Conservation (phyloP, 2,888 invertebrate species). For the Phytoseiulus persimilis region DNA sequence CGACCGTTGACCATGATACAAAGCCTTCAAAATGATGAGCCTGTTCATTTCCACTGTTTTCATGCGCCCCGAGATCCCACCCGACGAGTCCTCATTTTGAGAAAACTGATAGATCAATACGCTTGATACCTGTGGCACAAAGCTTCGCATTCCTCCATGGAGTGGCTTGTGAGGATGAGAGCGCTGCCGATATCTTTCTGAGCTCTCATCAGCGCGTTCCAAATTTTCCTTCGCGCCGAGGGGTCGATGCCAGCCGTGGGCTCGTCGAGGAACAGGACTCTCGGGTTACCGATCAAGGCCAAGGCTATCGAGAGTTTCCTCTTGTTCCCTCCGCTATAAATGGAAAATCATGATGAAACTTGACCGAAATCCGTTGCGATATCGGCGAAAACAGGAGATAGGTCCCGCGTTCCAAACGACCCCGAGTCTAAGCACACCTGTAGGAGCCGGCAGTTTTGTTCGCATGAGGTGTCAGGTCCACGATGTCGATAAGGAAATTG, state of each 20-base stretch:
- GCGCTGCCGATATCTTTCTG: constrained; percentile 62
- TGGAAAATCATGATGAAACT: constrained; percentile 33
- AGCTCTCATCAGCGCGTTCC: constrained; percentile 65
- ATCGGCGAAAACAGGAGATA: not conserved
- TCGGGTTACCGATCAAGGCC: constrained; percentile 62
- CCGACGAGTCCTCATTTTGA: not conserved
- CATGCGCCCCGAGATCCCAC: too few relatives aligned
- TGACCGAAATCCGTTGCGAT: not conserved
- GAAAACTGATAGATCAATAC: not conserved
- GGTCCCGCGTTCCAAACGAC: not conserved
- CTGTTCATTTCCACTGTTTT: not conserved
- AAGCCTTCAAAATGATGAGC: constrained; percentile 52
- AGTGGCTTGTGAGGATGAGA: constrained; percentile 65
- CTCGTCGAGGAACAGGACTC: constrained; percentile 63
- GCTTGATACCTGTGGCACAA: constrained; percentile 59
- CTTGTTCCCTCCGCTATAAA: constrained; percentile 63
- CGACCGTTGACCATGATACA: constrained; percentile 74
- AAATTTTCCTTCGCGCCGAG: constrained; percentile 67
- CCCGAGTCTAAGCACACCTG: not conserved
- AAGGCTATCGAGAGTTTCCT: constrained; percentile 65
- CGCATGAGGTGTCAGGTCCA: constrained; percentile 50
- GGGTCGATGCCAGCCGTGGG: constrained; percentile 67
- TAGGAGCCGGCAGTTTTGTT: constrained; percentile 47
- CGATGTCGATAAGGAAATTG: constrained; percentile 46
- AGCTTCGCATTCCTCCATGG: constrained; percentile 75